phyloP scores from a whole-genome alignment of 2,113 vertebrate genomes.

The Boulengeromyrus knoepffleri region DNA sequence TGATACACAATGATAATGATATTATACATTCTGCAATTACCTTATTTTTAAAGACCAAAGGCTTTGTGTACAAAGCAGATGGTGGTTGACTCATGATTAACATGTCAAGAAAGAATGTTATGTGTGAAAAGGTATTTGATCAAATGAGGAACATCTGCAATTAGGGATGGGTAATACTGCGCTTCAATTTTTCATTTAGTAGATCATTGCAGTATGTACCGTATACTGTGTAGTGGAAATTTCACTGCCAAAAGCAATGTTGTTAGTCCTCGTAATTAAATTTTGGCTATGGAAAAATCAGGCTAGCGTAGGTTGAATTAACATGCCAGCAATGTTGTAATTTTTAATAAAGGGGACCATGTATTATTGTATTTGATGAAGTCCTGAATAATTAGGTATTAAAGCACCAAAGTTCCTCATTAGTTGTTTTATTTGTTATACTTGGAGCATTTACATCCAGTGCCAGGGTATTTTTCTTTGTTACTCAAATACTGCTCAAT shows the following conservation, averaged over 20 bases:
- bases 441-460: neutral
- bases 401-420: neutral
- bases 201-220: neutral
- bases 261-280: neutral
- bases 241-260: neutral
- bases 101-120: neutral
- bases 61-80: neutral
- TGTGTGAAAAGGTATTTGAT: neutral
- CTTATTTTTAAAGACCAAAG: neutral
- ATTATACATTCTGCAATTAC: neutral
- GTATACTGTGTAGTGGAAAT: neutral
- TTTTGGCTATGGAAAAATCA: neutral
- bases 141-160: neutral
- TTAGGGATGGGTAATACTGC: neutral
- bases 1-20: neutral
- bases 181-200: neutral
- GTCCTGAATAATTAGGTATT: neutral
- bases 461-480: neutral
- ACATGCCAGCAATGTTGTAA: neutral
- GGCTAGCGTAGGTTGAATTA: neutral
- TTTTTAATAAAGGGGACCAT: neutral
- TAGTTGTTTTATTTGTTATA: neutral
- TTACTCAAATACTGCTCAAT: neutral
- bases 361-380: neutral
- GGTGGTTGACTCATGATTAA: neutral